These are phyloP conservation scores for roundworm (Caenorhabditis elegans) DNA, from an alignment of 1,140 invertebrate genomes.

Conservation along the genomic window DNA sequence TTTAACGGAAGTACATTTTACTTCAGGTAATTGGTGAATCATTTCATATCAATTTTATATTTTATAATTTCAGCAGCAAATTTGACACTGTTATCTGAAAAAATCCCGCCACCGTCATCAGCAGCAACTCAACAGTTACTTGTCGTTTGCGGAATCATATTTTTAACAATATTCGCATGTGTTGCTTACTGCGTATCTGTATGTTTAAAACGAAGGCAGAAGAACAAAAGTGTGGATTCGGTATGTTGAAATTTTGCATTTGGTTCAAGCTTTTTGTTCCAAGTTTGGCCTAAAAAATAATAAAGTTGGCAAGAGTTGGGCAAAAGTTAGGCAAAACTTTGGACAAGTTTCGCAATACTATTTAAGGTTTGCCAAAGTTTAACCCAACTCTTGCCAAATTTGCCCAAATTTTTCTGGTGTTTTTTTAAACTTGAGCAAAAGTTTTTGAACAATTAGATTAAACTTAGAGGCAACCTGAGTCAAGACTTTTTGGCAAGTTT, in stretches of 20 bases:
- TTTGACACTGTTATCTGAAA: not conserved
- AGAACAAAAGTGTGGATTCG: conserved; percentile 13
- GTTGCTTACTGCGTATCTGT: not conserved
- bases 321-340: too few relatives aligned
- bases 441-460: too few relatives aligned
- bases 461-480: too few relatives aligned
- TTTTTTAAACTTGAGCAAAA: too few relatives aligned
- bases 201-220: not conserved
- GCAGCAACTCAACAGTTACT: not conserved
- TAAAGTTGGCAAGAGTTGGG: too few relatives aligned
- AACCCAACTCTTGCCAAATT: too few relatives aligned
- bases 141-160: not conserved
- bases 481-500: too few relatives aligned
- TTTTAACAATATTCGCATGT: not conserved
- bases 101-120: not conserved
- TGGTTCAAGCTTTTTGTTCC: too few relatives aligned
- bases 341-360: too few relatives aligned
- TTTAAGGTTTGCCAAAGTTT: too few relatives aligned
- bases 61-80: not conserved
- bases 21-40: conserved; percentile 24
- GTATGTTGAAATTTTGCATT: not conserved
- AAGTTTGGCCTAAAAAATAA: too few relatives aligned
- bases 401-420: too few relatives aligned
- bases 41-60: not conserved
- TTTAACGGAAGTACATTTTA: conserved; percentile 45